Conservation (phyloP, 2,113 vertebrate species). For the Thamnophis sirtalis region DNA sequence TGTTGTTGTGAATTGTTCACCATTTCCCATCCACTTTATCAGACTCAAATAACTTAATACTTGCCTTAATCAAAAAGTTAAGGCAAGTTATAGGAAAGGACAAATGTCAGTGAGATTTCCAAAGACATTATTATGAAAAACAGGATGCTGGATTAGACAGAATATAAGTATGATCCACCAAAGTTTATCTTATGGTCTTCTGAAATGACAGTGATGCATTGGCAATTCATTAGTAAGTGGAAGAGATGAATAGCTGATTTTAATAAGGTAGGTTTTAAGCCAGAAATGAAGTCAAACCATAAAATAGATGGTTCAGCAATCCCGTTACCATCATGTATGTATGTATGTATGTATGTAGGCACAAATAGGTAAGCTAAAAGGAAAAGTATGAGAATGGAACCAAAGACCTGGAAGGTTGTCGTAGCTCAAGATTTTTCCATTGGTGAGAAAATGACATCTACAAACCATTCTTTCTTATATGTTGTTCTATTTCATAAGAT, state of each 20-base stretch:
- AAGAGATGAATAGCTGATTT: neutral
- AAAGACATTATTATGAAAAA: neutral
- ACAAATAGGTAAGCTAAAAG: neutral
- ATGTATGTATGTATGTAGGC: no score
- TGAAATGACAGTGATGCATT: neutral
- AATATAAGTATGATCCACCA: neutral
- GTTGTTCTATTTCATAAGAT: neutral
- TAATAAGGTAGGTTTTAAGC: neutral
- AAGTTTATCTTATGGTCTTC: neutral
- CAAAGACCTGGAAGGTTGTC: neutral
- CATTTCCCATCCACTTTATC: neutral
- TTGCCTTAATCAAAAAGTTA: neutral
- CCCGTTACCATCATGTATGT: no score
- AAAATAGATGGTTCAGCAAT: neutral
- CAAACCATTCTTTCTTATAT: neutral
- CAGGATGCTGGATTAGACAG: neutral
- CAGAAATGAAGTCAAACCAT: neutral
- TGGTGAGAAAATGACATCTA: neutral
- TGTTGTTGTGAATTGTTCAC: neutral
- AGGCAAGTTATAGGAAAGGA: neutral
- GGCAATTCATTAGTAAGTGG: neutral
- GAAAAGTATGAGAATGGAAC: neutral
- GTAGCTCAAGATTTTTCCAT: neutral
- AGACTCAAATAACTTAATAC: neutral
- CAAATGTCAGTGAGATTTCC: neutral